Conservation (phyloP, 2,797 vertebrate species). For the Sebastes kiyomatsui region DNA sequence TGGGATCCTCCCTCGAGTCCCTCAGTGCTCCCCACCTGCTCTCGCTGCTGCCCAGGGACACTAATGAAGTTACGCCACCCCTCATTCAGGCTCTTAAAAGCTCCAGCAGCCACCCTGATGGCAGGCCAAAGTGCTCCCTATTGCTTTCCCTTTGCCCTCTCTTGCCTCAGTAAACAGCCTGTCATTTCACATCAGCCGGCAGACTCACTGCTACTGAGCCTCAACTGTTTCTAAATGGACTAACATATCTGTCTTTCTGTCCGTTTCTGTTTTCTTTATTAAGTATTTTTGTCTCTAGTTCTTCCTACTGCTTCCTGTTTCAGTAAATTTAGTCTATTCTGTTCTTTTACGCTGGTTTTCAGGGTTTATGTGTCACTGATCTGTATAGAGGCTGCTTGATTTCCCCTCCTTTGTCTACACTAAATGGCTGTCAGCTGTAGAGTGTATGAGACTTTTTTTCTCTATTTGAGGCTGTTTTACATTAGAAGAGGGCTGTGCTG, state of each 20-base stretch:
- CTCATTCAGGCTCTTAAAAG: conserved; percentile 76
- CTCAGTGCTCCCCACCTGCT: conserved; percentile 52
- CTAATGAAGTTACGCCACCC: conserved; percentile 76
- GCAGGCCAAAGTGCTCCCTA: conserved; percentile 65
- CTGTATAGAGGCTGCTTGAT: neutral
- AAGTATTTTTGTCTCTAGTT: neutral
- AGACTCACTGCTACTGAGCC: conserved; percentile 10
- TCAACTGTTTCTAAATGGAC: conserved; percentile 1
- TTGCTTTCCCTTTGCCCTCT: conserved; percentile 52
- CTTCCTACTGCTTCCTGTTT: neutral
- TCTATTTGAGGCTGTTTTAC: neutral
- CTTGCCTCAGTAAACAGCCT: conserved; percentile 65
- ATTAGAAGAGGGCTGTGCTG: no score
- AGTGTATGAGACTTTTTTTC: neutral
- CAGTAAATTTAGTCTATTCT: neutral
- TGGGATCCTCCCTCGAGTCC: conserved; percentile 38
- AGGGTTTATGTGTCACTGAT: neutral
- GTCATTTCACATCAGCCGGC: conserved; percentile 52
- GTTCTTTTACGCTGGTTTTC: neutral
- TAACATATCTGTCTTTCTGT: neutral
- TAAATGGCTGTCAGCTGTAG: neutral
- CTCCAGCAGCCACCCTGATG: conserved; percentile 44
- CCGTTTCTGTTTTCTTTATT: neutral
- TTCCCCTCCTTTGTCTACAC: neutral
- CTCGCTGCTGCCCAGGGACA: conserved; percentile 48